Evolutionary conservation across 2,888 invertebrate genomes (phyloP), one percentile per base, ranked within the genome.

Genomic region (Clistopyga incitator): DNA sequence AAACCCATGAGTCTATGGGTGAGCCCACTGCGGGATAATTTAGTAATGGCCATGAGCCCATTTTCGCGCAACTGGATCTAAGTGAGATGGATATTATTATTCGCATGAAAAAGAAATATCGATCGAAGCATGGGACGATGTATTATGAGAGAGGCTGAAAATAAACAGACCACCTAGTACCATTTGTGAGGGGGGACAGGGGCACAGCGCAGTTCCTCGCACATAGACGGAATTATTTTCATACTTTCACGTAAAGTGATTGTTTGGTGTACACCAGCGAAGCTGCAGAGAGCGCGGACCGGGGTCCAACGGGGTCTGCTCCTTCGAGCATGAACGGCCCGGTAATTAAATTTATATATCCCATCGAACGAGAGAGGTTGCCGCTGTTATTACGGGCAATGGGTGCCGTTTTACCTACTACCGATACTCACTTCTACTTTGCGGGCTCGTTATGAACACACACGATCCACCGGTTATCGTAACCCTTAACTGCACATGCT

Each of bases 201-300:
- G 64, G 34, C 38, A 71, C 52, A 68, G 61, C 56, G 80, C 81
- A 64, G 72, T 78, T 68, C 81, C 82, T 76, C 70, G 71, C 64
- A 70, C 78, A 86, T 84, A 78, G 82, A 85, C 82, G 89, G 90
- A 90, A 92, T 92, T 89, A 92, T 92, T 92, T 92, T 90, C 91
- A 92, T 92, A 92, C 92, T 92, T 92, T 92, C 92, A 92, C 92
- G 91, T 92, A 91, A 92, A 92, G 92, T 92, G 92, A 92, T 92
- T 92, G 92, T 92, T 92, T 90, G 88, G 88, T 74, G 67, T 79
- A 77, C 77, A 82, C 71, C n/a, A n/a, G 79, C 70, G 61, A 56
- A 38, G 59, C 67, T 54, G 61, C 70, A n/a, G 54, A n/a, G 54
- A 52, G 52, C 78, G 54, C 80, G 50, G 70, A 80, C 86, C 86